phyloP scores from a whole-genome alignment of 2,888 invertebrate species.

The Monopis laevigella region DNA sequence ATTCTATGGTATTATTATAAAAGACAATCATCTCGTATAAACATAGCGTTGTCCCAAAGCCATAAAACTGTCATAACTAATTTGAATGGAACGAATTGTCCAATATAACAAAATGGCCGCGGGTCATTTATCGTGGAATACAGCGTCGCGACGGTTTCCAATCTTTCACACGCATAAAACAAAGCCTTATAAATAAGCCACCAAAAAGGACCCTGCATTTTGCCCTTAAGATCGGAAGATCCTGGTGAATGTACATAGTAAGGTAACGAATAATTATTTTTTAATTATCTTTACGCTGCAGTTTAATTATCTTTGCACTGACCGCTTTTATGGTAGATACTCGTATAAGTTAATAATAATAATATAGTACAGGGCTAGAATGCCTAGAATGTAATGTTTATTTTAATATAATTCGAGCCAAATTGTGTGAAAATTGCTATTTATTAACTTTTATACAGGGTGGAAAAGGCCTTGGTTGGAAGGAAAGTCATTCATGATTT shows the following conservation, averaged over 20 bases:
- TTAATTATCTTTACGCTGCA: too few species aligned
- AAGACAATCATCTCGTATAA: constrained; percentile 2
- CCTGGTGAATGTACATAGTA: constrained; percentile 1
- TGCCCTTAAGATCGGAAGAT: constrained; percentile 12
- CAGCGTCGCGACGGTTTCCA: constrained; percentile 11
- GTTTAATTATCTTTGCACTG: too few species aligned
- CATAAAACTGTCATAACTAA: constrained; percentile 12
- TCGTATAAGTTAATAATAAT: too few species aligned
- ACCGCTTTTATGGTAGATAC: background rate
- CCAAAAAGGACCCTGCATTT: constrained; percentile 8
- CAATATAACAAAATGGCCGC: constrained; percentile 10
- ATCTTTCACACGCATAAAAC: constrained; percentile 12
- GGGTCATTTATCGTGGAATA: constrained; percentile 7
- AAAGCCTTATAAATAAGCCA: constrained; percentile 14
- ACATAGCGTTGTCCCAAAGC: constrained; percentile 8
- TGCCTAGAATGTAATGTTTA: too few species aligned
- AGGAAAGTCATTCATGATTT: too few species aligned
- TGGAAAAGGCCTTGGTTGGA: too few species aligned
- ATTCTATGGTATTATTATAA: too few species aligned
- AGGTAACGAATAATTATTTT: background rate
- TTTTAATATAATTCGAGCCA: too few species aligned
- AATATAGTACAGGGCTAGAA: too few species aligned
- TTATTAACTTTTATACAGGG: too few species aligned
- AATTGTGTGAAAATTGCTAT: too few species aligned
- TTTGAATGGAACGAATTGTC: constrained; percentile 12